phyloP scores from a whole-genome alignment of 1,140 invertebrate species.

The Drosophila sucinea region DNA sequence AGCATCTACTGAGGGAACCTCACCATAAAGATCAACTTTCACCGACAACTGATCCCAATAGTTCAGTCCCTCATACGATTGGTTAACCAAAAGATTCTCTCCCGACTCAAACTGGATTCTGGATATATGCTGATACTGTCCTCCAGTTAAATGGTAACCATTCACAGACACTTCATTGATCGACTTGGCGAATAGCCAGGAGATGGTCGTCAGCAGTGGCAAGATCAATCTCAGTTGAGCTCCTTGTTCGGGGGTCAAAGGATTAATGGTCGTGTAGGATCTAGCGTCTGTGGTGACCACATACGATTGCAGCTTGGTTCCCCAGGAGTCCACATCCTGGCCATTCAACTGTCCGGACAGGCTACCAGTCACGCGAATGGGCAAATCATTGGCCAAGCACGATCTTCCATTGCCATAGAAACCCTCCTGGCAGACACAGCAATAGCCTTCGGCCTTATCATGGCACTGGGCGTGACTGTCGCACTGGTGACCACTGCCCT shows the following conservation, averaged over 20 bases:
- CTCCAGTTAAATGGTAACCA: constrained; percentile 93
- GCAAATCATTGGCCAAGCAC: constrained; percentile 92
- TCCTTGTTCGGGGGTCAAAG: constrained; percentile 89
- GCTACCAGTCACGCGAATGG: constrained; percentile 93
- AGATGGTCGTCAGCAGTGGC: constrained; percentile 88
- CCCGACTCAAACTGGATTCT: constrained; percentile 89
- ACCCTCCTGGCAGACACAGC: constrained; percentile 91
- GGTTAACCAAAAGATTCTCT: constrained; percentile 89
- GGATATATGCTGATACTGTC: constrained; percentile 91
- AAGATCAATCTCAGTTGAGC: constrained; percentile 91
- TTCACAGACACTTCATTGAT: constrained; percentile 87
- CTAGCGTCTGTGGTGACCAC: constrained; percentile 94
- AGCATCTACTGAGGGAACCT: constrained; percentile 87
- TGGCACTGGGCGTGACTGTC: constrained; percentile 92
- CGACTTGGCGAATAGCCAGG: constrained; percentile 96
- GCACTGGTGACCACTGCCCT: constrained; percentile 87
- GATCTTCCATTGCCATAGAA: constrained; percentile 96
- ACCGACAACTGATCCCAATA: constrained; percentile 94
- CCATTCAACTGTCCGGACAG: constrained; percentile 92
- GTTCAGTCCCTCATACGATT: constrained; percentile 93
- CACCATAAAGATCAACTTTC: constrained; percentile 90
- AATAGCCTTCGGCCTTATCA: constrained; percentile 93
- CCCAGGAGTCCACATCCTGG: constrained; percentile 85
- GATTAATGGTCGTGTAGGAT: constrained; percentile 95
- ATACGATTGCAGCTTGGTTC: constrained; percentile 95